phyloP scores from a whole-genome alignment of 2,113 vertebrate genomes.

The Chionodraco myersi region DNA sequence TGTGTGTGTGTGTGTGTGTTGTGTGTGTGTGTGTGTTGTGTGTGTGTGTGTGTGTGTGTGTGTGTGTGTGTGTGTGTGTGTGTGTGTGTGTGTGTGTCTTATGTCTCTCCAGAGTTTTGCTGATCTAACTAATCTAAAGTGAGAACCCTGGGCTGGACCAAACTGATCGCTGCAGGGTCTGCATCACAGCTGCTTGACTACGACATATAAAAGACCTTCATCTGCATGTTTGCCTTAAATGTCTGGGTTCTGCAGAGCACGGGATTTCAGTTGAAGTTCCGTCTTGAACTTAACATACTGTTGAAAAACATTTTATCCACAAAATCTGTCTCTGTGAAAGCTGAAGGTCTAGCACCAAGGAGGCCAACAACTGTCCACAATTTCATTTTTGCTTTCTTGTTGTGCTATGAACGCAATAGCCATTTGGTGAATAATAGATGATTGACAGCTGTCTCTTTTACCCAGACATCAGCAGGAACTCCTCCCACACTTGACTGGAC shows the following conservation, averaged over 20 bases:
- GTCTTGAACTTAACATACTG: neutral
- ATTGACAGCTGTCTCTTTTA: slow-evolving; percentile 21
- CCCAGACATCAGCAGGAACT: neutral
- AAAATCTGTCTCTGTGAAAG: neutral
- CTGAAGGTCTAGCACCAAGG: neutral
- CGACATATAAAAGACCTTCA: slow-evolving; percentile 16
- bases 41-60: slow-evolving; percentile 3
- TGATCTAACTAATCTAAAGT: no score
- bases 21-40: slow-evolving; percentile 11
- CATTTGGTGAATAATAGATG: slow-evolving; percentile 7
- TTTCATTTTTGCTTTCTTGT: neutral
- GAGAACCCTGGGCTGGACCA: slow-evolving; percentile 12
- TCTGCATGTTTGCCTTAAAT: neutral
- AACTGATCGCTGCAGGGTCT: slow-evolving; percentile 12
- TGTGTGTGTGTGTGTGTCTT: slow-evolving; percentile 7
- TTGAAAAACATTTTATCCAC: neutral
- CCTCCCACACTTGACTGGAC: neutral
- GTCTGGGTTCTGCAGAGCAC: neutral
- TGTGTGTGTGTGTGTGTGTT: neutral
- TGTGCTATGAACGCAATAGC: neutral
- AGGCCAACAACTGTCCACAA: neutral
- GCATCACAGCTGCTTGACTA: slow-evolving; percentile 7
- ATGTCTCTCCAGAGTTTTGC: no score
- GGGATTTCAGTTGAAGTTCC: neutral
- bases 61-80: neutral